These are phyloP conservation scores for Chloroceryle aenea DNA, from an alignment of 2,113 vertebrate genomes.

Conservation along the genomic window DNA sequence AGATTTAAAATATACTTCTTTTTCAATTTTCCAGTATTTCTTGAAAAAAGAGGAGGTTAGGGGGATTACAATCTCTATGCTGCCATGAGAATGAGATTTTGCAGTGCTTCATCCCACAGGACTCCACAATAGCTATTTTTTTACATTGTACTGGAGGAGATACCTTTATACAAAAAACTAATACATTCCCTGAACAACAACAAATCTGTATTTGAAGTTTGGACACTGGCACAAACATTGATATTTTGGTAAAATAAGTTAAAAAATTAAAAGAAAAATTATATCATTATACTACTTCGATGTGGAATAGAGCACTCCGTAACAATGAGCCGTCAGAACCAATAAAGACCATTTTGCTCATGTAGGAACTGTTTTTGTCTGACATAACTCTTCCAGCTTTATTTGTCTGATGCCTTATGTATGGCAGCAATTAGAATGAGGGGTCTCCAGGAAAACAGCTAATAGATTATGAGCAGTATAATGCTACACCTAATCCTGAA, in stretches of 20 bases:
- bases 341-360: background rate
- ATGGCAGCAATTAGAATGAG: background rate
- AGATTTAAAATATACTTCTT: slow-evolving; percentile 5
- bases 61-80: slow-evolving; percentile 29
- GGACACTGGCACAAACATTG: background rate
- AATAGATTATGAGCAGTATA: background rate
- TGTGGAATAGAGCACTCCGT: background rate
- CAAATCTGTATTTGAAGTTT: background rate
- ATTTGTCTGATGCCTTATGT: background rate
- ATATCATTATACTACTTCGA: background rate
- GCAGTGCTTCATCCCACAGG: slow-evolving; percentile 27
- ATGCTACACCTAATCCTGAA: background rate
- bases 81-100: slow-evolving; percentile 18
- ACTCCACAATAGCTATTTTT: background rate
- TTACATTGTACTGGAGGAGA: background rate
- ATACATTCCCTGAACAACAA: background rate
- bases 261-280: background rate
- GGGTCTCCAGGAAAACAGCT: background rate
- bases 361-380: background rate
- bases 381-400: background rate
- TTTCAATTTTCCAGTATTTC: slow-evolving; percentile 26
- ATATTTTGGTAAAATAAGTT: background rate
- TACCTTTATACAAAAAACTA: background rate
- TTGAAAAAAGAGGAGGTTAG: background rate
- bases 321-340: background rate